A percentile compares a stretch with the other conserved stretches of the same genome.
Conservation (phyloP, 2,888 invertebrate genomes). For the Lithophane socia region DNA sequence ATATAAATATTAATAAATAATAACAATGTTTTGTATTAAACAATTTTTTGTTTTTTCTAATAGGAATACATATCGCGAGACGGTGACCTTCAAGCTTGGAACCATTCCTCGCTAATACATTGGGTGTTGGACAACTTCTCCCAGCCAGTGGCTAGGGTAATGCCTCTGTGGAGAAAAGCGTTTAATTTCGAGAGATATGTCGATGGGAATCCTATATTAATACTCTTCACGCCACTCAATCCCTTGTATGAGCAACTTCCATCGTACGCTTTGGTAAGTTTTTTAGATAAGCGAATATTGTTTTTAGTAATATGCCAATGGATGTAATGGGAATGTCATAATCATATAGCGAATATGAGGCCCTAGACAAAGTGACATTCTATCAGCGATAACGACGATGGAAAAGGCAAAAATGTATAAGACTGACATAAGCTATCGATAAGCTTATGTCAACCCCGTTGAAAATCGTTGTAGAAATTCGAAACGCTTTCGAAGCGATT, state of each 20-base stretch:
- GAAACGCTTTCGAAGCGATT: too few relatives aligned
- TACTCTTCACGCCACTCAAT: constrained; percentile 95
- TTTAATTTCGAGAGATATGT: constrained; percentile 92
- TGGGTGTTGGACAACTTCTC: constrained; percentile 92
- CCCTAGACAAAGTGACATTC: too few relatives aligned
- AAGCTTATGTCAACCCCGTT: too few relatives aligned
- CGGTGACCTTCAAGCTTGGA: constrained; percentile 76
- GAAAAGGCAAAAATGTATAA: too few relatives aligned
- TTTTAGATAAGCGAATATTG: background rate
- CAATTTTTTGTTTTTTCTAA: constrained; percentile 37
- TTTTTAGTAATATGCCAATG: background rate
- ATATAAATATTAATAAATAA: too few relatives aligned
- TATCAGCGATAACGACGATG: too few relatives aligned
- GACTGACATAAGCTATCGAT: too few relatives aligned
- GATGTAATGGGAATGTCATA: background rate
- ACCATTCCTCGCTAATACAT: constrained; percentile 83
- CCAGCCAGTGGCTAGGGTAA: constrained; percentile 92
- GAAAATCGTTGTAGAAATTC: too few relatives aligned
- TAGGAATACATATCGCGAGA: constrained; percentile 89
- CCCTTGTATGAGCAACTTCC: constrained; percentile 92
- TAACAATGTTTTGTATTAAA: background rate
- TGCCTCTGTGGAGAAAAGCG: constrained; percentile 93
- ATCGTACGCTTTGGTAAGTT: constrained; percentile 93
- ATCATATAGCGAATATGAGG: background rate
- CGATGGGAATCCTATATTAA: constrained; percentile 93